Conservation (phyloP, 2,797 vertebrate genomes). For the Garrulus glandarius region DNA sequence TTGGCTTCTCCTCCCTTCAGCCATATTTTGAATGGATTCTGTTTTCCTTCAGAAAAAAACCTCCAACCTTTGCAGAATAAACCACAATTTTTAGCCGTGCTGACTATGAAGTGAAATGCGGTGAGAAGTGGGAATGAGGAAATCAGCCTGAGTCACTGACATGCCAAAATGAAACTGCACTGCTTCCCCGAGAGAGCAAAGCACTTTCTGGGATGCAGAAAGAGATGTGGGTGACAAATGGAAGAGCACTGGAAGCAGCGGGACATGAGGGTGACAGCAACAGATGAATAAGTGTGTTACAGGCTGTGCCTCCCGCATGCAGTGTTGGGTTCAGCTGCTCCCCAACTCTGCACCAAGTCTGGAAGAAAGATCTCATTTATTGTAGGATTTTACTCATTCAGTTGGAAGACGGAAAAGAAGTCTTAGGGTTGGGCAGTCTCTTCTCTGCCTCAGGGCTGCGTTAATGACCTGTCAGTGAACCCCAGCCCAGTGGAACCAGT, state of each 20-base stretch:
- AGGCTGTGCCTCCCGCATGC: neutral
- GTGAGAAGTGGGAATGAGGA: neutral
- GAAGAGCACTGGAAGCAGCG: neutral
- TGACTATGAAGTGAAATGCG: neutral
- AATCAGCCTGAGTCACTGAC: neutral
- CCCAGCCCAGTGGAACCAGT: neutral
- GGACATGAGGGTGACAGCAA: neutral
- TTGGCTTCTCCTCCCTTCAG: neutral
- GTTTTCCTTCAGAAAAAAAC: neutral
- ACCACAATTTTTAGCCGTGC: neutral
- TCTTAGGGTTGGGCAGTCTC: neutral
- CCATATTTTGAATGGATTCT: neutral
- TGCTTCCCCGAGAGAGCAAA: neutral
- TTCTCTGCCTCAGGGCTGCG: neutral
- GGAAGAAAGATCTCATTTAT: neutral
- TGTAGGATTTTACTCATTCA: neutral
- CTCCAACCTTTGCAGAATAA: neutral
- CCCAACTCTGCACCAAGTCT: neutral
- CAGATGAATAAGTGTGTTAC: neutral
- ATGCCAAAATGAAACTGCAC: neutral
- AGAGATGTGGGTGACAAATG: neutral
- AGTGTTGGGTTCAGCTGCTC: neutral
- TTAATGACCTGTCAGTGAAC: constrained; percentile 7
- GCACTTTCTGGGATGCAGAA: neutral
- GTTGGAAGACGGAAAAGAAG: neutral